A percentile compares a stretch with the other conserved stretches of the same genome.
phyloP scores from a whole-genome alignment of 2,797 vertebrate genomes.

The Diceros bicornis region DNA sequence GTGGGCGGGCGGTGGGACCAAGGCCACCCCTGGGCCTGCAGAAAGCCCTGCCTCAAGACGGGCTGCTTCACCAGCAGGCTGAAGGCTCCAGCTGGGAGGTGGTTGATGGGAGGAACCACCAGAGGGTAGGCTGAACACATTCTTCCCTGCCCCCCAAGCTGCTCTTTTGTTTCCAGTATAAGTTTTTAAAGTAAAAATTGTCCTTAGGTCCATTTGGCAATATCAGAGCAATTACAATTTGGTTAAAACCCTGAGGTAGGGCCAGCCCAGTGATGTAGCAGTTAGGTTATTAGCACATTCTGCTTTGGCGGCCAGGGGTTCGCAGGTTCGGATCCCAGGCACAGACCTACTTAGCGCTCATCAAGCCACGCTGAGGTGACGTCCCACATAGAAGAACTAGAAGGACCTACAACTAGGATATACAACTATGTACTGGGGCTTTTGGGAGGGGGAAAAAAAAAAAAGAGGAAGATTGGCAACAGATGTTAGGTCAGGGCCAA shows the following conservation, averaged over 20 bases:
- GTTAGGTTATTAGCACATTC: no score
- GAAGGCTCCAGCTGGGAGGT: background rate
- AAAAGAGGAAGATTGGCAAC: no score
- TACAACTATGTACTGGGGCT: no score
- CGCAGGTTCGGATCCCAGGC: no score
- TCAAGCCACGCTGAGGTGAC: no score
- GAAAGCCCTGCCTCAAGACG: background rate
- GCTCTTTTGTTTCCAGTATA: constrained; percentile 28
- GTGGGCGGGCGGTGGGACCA: background rate
- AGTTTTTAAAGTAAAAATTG: constrained; percentile 20
- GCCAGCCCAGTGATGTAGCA: no score
- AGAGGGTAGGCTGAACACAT: background rate
- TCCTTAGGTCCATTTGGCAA: background rate
- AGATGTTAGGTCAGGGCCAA: no score
- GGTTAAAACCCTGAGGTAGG: constrained; percentile 41
- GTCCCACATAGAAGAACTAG: no score
- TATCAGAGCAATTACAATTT: constrained; percentile 38
- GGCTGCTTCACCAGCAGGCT: background rate
- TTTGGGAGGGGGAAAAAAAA: no score
- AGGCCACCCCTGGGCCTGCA: background rate
- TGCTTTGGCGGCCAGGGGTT: no score
- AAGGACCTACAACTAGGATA: no score
- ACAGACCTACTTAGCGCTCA: no score
- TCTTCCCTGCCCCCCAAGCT: background rate
- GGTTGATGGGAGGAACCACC: background rate